A percentile compares a stretch with the other conserved stretches of the same genome.
Conservation (phyloP, 2,888 invertebrate genomes). For the Drosophila merina region DNA sequence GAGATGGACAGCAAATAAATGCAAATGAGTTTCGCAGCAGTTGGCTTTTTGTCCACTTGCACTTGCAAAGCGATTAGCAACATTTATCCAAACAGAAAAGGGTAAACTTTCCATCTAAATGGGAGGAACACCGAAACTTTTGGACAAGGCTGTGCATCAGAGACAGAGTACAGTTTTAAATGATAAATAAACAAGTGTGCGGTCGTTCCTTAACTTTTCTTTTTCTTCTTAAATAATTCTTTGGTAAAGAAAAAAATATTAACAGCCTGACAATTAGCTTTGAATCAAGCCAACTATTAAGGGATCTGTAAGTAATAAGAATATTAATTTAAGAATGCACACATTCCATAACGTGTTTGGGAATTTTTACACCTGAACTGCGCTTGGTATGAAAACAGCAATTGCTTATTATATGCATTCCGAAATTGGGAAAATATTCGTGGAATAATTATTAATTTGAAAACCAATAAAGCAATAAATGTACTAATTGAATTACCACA, state of each 20-base stretch:
- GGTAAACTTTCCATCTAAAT: slow-evolving; percentile 38
- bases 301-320: neutral
- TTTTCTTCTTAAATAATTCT: slow-evolving; percentile 28
- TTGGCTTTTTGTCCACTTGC: slow-evolving; percentile 59
- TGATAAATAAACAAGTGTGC: slow-evolving; percentile 74
- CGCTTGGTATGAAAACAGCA: neutral
- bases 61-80: slow-evolving; percentile 70
- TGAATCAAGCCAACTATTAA: neutral
- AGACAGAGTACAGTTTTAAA: slow-evolving; percentile 51
- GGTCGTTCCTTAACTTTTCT: slow-evolving; percentile 40
- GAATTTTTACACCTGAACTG: neutral
- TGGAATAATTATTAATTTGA: slow-evolving; percentile 18
- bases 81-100: slow-evolving; percentile 59
- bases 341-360: neutral
- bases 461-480: slow-evolving; percentile 24
- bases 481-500: slow-evolving; percentile 33
- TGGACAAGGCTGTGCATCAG: slow-evolving; percentile 50
- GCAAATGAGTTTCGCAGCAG: slow-evolving; percentile 73
- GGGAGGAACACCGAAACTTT: slow-evolving; percentile 53
- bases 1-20: slow-evolving; percentile 71
- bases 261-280: neutral
- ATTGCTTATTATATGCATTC: neutral
- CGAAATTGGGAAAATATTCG: neutral
- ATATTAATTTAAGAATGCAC: no score
- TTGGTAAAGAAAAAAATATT: slow-evolving; percentile 5